phyloP scores from a whole-genome alignment of 2,113 vertebrate genomes.

The Dasyornis broadbenti region DNA sequence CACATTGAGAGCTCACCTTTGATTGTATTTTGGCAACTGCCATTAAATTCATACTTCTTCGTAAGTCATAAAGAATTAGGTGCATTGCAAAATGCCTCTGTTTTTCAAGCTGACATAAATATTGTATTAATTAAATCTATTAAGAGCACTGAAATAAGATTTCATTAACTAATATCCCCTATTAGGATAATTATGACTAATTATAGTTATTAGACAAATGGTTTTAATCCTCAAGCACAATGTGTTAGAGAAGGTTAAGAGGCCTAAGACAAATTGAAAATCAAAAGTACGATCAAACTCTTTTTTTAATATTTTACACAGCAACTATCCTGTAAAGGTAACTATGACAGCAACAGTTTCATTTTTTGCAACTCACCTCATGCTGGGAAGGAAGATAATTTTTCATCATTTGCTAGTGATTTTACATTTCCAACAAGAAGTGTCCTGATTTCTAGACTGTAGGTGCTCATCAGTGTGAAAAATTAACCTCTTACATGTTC shows the following conservation, averaged over 20 bases:
- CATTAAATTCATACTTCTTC: background rate
- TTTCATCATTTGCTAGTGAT: background rate
- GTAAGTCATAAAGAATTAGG: background rate
- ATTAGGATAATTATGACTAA: conserved; percentile 76
- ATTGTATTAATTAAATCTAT: conserved; percentile 70
- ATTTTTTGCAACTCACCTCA: background rate
- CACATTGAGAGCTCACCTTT: background rate
- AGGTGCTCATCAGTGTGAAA: background rate
- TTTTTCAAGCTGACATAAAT: conserved; percentile 59
- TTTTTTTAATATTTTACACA: conserved; percentile 33
- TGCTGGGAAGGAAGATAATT: background rate
- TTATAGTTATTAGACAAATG: conserved; percentile 76
- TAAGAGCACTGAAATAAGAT: conserved; percentile 66
- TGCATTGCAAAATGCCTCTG: conserved; percentile 5
- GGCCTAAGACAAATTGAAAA: conserved; percentile 64
- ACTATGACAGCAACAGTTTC: background rate
- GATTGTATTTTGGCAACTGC: background rate
- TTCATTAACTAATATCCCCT: conserved; percentile 73
- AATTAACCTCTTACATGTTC: background rate
- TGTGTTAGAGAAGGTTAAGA: conserved; percentile 69
- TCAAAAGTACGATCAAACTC: conserved; percentile 41
- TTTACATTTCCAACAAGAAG: background rate
- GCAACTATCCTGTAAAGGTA: background rate
- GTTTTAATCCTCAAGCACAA: conserved; percentile 68
- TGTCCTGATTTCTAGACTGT: background rate